phyloP scores from a whole-genome alignment of 2,888 invertebrate species.

The Drosophila acutilabella region DNA sequence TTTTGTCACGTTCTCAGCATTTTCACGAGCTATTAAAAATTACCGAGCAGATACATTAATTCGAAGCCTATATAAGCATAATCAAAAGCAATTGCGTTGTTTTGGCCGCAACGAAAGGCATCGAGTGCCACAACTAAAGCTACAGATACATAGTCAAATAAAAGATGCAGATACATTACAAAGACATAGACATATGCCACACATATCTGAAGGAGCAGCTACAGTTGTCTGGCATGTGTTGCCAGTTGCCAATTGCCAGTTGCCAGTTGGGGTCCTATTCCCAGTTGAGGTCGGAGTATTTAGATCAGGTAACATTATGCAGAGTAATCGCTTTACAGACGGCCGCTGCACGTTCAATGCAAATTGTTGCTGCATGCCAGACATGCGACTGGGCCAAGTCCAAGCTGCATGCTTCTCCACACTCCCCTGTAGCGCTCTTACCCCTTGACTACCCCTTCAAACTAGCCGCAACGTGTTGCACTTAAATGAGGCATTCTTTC shows the following conservation, averaged over 20 bases:
- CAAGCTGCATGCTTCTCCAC: conserved; percentile 1
- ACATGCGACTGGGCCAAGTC: conserved; percentile 56
- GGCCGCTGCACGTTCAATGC: conserved; percentile 66
- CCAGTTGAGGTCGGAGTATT: conserved; percentile 57
- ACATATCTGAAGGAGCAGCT: conserved; percentile 33
- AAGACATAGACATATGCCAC: conserved; percentile 38
- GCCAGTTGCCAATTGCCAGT: conserved; percentile 27
- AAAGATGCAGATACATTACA: conserved; percentile 23
- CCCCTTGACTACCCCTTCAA: too few species aligned
- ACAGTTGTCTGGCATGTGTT: conserved; percentile 36
- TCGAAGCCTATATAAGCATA: conserved; percentile 46
- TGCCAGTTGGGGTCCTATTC: conserved; percentile 22
- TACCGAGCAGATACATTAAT: conserved; percentile 41
- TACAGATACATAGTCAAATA: conserved; percentile 31
- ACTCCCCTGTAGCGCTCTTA: neutral
- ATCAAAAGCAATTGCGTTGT: conserved; percentile 62
- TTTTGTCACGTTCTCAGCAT: conserved; percentile 60
- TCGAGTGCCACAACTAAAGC: conserved; percentile 41
- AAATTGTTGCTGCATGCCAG: conserved; percentile 63
- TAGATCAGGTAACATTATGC: conserved; percentile 68
- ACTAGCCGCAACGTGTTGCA: conserved; percentile 10
- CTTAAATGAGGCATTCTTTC: conserved; percentile 38
- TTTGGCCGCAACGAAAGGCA: conserved; percentile 31
- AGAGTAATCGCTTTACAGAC: conserved; percentile 63
- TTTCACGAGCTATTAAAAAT: conserved; percentile 75